Evolutionary conservation across 2,797 vertebrate species (phyloP).

Genomic region (Lutjanus campechanus): DNA sequence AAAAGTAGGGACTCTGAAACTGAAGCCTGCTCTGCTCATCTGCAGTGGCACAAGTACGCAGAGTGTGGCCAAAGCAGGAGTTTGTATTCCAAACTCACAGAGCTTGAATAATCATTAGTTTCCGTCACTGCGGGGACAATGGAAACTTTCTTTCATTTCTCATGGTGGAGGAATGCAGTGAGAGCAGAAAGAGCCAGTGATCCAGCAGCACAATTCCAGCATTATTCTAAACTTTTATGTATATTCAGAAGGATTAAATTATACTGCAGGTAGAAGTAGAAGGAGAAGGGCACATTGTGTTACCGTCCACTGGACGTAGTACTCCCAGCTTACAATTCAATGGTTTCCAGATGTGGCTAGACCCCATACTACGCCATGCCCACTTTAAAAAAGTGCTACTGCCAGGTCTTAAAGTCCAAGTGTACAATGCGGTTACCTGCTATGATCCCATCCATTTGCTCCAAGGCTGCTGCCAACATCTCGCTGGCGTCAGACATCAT

Average conservation of each 20-base stretch:
- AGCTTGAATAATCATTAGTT: constrained; percentile 80
- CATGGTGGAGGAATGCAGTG: constrained; percentile 44
- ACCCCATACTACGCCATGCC: constrained; percentile 46
- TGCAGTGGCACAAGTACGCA: constrained; percentile 54
- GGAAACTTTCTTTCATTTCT: constrained; percentile 76
- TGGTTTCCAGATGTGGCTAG: constrained; percentile 75
- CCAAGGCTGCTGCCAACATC: constrained; percentile 97
- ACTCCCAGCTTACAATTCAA: constrained; percentile 53
- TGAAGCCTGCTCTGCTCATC: constrained; percentile 69
- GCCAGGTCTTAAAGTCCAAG: constrained; percentile 37
- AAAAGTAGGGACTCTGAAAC: constrained; percentile 73
- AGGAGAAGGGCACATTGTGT: constrained; percentile 48
- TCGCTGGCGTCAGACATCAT: constrained; percentile 99
- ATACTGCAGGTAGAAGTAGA: constrained; percentile 48
- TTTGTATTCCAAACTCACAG: constrained; percentile 57
- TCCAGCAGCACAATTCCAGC: constrained; percentile 39
- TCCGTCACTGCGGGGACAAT: constrained; percentile 75
- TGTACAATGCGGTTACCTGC: constrained; percentile 88
- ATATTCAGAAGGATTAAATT: constrained; percentile 44
- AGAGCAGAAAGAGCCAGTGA: constrained; percentile 16
- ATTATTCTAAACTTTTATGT: constrained; percentile 31
- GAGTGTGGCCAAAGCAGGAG: constrained; percentile 49
- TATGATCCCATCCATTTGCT: constrained; percentile 99
- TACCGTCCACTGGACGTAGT: constrained; percentile 28
- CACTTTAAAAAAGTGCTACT: constrained; percentile 44